A percentile compares a stretch with the other conserved stretches of the same genome.
phyloP scores from a whole-genome alignment of 1,140 invertebrate species.

The Steinernema feltiae region DNA sequence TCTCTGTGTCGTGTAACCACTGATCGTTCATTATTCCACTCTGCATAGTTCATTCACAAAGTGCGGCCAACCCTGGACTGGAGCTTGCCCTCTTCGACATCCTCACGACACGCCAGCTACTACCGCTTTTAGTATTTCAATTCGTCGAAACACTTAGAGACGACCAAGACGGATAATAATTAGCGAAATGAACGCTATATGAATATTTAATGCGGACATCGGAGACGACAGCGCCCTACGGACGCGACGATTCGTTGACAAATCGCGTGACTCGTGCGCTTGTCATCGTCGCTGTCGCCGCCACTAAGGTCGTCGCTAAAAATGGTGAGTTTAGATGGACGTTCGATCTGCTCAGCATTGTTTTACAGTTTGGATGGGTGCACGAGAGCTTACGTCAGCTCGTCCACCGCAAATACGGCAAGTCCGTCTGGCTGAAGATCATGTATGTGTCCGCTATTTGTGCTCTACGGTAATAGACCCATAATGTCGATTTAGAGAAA shows the following conservation, averaged over 20 bases:
- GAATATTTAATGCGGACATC: neutral
- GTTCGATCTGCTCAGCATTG: too few relatives aligned
- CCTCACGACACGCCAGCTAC: too few relatives aligned
- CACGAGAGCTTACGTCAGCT: constrained; percentile 56
- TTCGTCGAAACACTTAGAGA: too few relatives aligned
- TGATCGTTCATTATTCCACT: too few relatives aligned
- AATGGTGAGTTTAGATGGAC: too few relatives aligned
- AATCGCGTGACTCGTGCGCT: neutral
- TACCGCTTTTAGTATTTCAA: too few relatives aligned
- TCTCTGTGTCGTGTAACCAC: too few relatives aligned
- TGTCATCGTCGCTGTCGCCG: neutral
- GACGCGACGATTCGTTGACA: neutral
- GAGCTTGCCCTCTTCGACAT: too few relatives aligned
- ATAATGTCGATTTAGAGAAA: constrained; percentile 56
- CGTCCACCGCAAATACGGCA: constrained; percentile 54
- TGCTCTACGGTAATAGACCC: neutral
- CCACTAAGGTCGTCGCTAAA: too few relatives aligned
- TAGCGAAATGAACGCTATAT: constrained; percentile 13
- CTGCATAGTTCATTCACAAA: too few relatives aligned
- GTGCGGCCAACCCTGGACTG: too few relatives aligned
- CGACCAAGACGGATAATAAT: constrained; percentile 11
- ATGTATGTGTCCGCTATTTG: constrained; percentile 31
- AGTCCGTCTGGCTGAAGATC: constrained; percentile 54
- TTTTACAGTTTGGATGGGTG: constrained; percentile 55
- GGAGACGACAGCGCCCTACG: neutral